Conservation (phyloP, 2,797 vertebrate genomes). For the Sciurus carolinensis region DNA sequence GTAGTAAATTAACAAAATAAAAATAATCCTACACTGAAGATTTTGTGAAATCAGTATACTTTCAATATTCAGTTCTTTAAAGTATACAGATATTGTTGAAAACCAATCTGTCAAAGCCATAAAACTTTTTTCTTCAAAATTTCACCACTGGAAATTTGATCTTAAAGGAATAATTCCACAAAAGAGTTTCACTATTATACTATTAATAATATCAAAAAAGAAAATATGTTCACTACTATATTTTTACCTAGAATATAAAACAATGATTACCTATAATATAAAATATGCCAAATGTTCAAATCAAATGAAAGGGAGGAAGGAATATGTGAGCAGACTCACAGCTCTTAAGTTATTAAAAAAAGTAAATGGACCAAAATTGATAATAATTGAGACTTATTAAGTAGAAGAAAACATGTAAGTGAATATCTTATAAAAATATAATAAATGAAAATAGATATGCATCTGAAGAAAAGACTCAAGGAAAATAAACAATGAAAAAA, state of each 20-base stretch:
- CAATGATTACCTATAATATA: not conserved
- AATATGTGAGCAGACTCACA: not conserved
- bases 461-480: not conserved
- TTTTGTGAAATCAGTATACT: not conserved
- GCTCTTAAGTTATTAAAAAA: not conserved
- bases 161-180: not conserved
- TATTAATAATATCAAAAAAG: not conserved
- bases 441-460: not conserved
- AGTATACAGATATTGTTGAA: not conserved
- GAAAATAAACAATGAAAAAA: not conserved
- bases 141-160: slow-evolving; percentile 16
- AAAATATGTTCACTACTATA: not conserved
- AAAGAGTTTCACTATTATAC: not conserved
- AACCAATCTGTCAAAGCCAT: slow-evolving; percentile 25
- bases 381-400: not conserved
- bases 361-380: not conserved
- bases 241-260: slow-evolving; percentile 2
- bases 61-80: not conserved
- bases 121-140: slow-evolving; percentile 59
- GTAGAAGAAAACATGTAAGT: not conserved
- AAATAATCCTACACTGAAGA: not conserved
- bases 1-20: slow-evolving; percentile 45
- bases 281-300: not conserved
- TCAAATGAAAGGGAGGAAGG: not conserved
- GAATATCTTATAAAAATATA: slow-evolving; percentile 30